Percentiles rank a stretch among this genome's conserved stretches.
These are phyloP conservation scores for Danaus melanippus DNA, from an alignment of 1,140 invertebrate genomes.

Conservation along the genomic window DNA sequence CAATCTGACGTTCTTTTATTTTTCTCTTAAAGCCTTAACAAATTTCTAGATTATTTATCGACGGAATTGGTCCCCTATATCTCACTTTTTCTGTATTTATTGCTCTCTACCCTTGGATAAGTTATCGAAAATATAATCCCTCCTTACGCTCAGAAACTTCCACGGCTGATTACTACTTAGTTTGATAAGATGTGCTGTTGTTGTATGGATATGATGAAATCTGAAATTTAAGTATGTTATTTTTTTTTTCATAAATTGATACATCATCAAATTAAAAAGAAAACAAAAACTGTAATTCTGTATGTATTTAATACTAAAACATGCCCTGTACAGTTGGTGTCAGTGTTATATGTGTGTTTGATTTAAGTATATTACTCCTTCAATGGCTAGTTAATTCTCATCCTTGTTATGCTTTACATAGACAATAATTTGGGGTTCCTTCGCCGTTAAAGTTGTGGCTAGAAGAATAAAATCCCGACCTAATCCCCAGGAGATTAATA, in stretches of 20 bases:
- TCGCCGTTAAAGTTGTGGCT: slow-evolving; percentile 47
- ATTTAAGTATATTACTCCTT: too few species aligned
- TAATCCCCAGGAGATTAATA: slow-evolving; percentile 69
- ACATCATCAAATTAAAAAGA: too few species aligned
- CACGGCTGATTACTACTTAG: slow-evolving; percentile 61
- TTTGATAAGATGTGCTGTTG: slow-evolving; percentile 36
- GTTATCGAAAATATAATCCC: slow-evolving; percentile 69
- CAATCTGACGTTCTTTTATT: slow-evolving; percentile 25
- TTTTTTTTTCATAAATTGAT: too few species aligned
- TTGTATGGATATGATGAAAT: slow-evolving; percentile 22
- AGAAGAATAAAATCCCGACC: slow-evolving; percentile 59
- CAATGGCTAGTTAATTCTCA: slow-evolving; percentile 14
- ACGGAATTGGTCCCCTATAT: slow-evolving; percentile 33
- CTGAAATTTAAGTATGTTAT: too few species aligned
- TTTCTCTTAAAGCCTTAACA: slow-evolving; percentile 60
- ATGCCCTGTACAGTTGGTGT: too few species aligned
- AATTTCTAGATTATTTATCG: slow-evolving; percentile 59
- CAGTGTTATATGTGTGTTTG: too few species aligned
- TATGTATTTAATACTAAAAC: too few species aligned
- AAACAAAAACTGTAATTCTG: too few species aligned
- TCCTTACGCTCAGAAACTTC: slow-evolving; percentile 55
- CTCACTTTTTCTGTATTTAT: slow-evolving; percentile 59
- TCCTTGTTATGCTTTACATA: slow-evolving; percentile 39
- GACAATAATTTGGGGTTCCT: slow-evolving; percentile 51
- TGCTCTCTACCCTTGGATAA: slow-evolving; percentile 53